Conservation (phyloP, 35 echinoderm and acorn worm species). For the Hemicentrotus pulcherrimus region DNA sequence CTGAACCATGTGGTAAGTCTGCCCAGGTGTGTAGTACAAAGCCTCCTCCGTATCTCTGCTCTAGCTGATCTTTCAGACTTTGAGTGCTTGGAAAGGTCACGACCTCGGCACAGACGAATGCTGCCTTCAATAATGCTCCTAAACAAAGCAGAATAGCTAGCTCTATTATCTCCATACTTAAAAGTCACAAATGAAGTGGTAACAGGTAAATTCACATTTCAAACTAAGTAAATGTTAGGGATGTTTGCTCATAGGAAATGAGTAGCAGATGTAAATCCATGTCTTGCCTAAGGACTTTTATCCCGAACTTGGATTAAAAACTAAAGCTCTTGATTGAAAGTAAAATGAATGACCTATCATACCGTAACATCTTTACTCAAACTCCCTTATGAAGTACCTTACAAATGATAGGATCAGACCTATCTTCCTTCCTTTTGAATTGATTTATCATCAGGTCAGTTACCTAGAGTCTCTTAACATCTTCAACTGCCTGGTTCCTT, state of each 20-base stretch:
- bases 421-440: too few species aligned
- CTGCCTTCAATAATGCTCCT: constrained; percentile 94
- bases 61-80: constrained; percentile 82
- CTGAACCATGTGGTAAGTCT: constrained; percentile 89
- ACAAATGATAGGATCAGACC: too few species aligned
- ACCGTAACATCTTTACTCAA: too few species aligned
- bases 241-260: neutral
- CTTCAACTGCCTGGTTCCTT: too few species aligned
- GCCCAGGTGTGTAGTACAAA: constrained; percentile 96
- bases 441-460: too few species aligned
- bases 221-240: neutral
- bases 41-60: constrained; percentile 77
- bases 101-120: constrained; percentile 90
- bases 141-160: neutral
- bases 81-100: constrained; percentile 51
- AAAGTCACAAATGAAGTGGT: neutral
- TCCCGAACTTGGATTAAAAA: too few species aligned
- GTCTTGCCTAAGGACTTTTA: too few species aligned
- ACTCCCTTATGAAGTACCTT: too few species aligned
- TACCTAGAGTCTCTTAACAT: too few species aligned
- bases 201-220: neutral
- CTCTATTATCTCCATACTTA: neutral
- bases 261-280: too few species aligned
- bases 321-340: too few species aligned
- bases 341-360: too few species aligned